Evolutionary conservation across 2,797 vertebrate species (phyloP).

Genomic region (Manis javanica): DNA sequence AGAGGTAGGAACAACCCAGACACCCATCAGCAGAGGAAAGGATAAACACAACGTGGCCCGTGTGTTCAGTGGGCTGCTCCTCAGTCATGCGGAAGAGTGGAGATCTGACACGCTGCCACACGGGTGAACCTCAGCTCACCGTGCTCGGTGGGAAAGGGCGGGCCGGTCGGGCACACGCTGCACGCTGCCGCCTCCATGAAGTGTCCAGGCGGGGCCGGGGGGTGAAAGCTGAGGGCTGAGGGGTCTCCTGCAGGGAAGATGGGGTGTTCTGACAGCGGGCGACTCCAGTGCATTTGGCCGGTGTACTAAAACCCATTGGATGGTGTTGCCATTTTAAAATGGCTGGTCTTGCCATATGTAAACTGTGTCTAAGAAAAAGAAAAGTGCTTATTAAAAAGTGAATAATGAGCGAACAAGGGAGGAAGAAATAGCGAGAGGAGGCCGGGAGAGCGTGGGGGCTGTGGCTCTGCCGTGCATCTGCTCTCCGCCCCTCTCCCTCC

Average conservation of each 20-base stretch:
- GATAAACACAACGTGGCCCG: too few relatives aligned
- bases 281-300: too few relatives aligned
- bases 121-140: too few relatives aligned
- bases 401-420: background rate
- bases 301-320: background rate
- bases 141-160: too few relatives aligned
- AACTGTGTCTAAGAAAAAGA: background rate
- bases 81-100: background rate
- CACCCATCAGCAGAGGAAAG: rapidly evolving
- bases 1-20: background rate
- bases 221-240: too few relatives aligned
- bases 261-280: background rate
- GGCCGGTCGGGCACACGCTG: too few relatives aligned
- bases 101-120: rapidly evolving
- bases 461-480: too few relatives aligned
- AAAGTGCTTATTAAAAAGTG: background rate
- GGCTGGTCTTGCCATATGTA: background rate
- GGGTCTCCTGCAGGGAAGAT: background rate
- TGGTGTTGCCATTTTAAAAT: background rate
- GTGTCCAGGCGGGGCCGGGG: too few relatives aligned
- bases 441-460: too few relatives aligned
- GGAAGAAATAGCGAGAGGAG: background rate
- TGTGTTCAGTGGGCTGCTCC: rapidly evolving
- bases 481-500: too few relatives aligned
- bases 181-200: rapidly evolving